Evolutionary conservation across 2,113 vertebrate genomes (phyloP).

Genomic region (Osmerus eperlanus): DNA sequence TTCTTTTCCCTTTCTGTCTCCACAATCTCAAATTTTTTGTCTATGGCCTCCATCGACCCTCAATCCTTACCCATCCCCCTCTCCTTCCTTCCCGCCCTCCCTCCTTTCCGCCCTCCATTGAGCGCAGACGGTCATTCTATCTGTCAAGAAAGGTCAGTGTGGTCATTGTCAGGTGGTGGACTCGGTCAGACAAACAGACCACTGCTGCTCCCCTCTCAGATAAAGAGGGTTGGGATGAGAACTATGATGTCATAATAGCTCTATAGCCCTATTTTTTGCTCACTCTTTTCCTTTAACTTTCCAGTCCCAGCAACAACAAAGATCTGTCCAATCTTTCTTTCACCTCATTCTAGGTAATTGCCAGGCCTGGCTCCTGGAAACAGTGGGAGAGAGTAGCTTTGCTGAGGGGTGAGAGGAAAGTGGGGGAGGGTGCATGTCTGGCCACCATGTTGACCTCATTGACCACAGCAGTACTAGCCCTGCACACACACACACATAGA

Average conservation of each 20-base stretch:
- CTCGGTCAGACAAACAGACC: not conserved
- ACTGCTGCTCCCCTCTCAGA: not conserved
- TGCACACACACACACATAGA: not conserved
- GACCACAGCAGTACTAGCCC: slow-evolving; percentile 49
- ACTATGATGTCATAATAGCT: not conserved
- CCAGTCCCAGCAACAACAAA: not conserved
- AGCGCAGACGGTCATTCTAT: slow-evolving; percentile 27
- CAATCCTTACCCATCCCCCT: slow-evolving; percentile 35
- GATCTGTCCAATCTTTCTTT: not conserved
- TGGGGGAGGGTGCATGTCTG: slow-evolving; percentile 56
- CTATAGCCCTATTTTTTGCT: not conserved
- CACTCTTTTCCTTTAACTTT: not conserved
- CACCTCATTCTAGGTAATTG: slow-evolving; percentile 17
- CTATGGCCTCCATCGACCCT: slow-evolving; percentile 42
- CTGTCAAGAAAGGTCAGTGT: slow-evolving; percentile 37
- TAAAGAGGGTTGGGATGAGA: not conserved
- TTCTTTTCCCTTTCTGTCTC: slow-evolving; percentile 17
- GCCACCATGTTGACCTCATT: slow-evolving; percentile 62
- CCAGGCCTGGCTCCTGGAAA: slow-evolving; percentile 21
- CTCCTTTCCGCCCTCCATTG: slow-evolving; percentile 23
- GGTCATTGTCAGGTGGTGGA: slow-evolving; percentile 21
- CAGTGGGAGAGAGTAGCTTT: slow-evolving; percentile 17
- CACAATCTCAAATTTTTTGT: slow-evolving; percentile 28
- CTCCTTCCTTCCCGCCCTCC: slow-evolving; percentile 40
- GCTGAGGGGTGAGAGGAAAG: slow-evolving; percentile 13